These are phyloP conservation scores for Etia nguti DNA, from an alignment of 2,113 vertebrate species.

Conservation along the genomic window DNA sequence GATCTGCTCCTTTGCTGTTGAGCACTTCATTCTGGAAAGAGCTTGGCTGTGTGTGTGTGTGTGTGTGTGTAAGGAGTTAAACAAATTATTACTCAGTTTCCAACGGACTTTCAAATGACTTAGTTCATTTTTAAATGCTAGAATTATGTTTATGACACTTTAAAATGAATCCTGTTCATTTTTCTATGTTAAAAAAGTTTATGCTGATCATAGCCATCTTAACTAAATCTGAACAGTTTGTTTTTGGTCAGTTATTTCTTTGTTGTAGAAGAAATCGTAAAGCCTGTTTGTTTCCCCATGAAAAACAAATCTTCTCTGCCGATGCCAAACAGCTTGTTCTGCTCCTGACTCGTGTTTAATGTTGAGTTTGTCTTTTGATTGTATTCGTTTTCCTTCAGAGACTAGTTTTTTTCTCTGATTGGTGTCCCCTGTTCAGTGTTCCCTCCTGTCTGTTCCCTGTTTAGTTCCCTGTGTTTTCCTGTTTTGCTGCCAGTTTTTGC, in stretches of 20 bases:
- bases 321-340: not conserved
- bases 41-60: no score
- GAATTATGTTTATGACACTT: not conserved
- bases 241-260: no score
- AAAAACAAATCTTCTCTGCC: not conserved
- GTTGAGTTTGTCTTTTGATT: not conserved
- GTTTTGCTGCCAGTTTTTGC: not conserved
- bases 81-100: not conserved
- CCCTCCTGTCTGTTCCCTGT: not conserved
- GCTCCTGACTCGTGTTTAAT: rapidly evolving
- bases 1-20: no score
- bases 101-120: not conserved
- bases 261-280: no score
- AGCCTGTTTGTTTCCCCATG: no score
- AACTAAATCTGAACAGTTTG: no score
- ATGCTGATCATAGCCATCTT: no score
- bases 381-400: not conserved
- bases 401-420: rapidly evolving
- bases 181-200: not conserved
- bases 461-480: not conserved
- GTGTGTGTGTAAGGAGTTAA: rapidly evolving
- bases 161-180: rapidly evolving
- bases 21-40: no score
- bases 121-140: not conserved
- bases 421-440: not conserved